These are phyloP conservation scores for Neopipo cinnamomea DNA, from an alignment of 2,113 vertebrate genomes.

Conservation along the genomic window DNA sequence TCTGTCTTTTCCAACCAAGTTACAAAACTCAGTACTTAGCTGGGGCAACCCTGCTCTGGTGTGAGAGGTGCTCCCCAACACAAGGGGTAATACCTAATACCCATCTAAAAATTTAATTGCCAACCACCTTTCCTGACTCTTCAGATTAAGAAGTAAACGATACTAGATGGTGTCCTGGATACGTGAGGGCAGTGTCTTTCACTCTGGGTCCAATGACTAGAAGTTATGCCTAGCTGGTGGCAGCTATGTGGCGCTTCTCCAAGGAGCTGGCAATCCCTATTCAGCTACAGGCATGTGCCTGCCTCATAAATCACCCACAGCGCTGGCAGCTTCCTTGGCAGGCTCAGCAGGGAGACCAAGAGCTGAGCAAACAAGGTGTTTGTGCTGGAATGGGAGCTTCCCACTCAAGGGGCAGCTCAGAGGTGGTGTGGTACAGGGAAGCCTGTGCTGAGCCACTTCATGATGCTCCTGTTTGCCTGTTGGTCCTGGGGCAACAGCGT, in stretches of 20 bases:
- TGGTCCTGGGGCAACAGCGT: not conserved
- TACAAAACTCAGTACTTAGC: not conserved
- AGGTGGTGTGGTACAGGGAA: not conserved
- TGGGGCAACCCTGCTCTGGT: not conserved
- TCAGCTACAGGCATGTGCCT: constrained; percentile 30
- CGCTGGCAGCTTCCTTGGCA: not conserved
- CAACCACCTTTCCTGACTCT: not conserved
- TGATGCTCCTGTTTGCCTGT: not conserved
- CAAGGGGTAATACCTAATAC: not conserved
- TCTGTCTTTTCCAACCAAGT: not conserved
- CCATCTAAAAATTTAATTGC: not conserved
- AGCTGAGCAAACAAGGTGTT: constrained; percentile 24
- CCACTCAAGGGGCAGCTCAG: accelerated
- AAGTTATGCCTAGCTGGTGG: constrained; percentile 28
- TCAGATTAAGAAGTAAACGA: not conserved
- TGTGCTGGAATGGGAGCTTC: not conserved
- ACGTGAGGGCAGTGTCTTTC: not conserved
- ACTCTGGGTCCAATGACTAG: not conserved
- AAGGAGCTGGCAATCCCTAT: constrained; percentile 1
- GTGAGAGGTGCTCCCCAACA: not conserved
- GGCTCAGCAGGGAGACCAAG: not conserved
- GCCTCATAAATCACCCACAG: not conserved
- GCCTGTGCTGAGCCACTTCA: accelerated
- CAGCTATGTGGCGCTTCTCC: constrained; percentile 38
- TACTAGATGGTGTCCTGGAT: not conserved